Evolutionary conservation across 1,140 invertebrate genomes (phyloP), one percentile per base, ranked within the genome.

Genomic region (Plectus sambesii): DNA sequence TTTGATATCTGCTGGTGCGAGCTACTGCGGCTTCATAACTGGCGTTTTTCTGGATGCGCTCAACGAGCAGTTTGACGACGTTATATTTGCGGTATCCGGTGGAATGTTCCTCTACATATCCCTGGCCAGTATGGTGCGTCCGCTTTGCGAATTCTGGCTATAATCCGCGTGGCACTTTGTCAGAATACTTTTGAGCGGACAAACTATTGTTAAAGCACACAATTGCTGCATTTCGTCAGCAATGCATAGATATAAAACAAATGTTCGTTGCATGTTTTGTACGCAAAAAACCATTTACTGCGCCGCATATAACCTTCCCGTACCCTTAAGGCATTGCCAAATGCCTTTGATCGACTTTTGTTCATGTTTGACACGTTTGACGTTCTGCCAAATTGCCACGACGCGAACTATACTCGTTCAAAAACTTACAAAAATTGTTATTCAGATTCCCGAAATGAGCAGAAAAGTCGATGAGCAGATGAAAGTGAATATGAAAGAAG

Each of bases 21-120:
- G 78, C 60, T 80, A n/a, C n/a, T n/a, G n/a, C n/a, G n/a, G n/a
- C n/a, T n/a, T n/a, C 79, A 60, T 19, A 79, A 3, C 79, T 79
- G 1, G 61, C n/a, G 61, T 63, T 15, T 41, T 61, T 20, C 20
- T 63, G 20, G 61, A 64, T 38, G 61, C 47, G 39, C 47, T 63
- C 22, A 49, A 63, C 39, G 62, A 63, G 22, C 41, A 41, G n/a
- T 64, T 51, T 39, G 62, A 64, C 33, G 44, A 47, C 6, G 57
- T 53, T 22, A 60, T 64, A 12, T 64, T 66, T 37, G 56, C 56
- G 8, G 47, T 66, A 20, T 66, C 63, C 2, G 49, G 49, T n/a
- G 62, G 62, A 38, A 64, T 64, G 62, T 64, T 66, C 39, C 42
- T 66, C 30, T 64, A 64, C 37, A 64, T 64, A 8, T 62, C 63